Base-by-base conservation (phyloP, 1,140 invertebrate species). In the Scaptomyza montana region DNA sequence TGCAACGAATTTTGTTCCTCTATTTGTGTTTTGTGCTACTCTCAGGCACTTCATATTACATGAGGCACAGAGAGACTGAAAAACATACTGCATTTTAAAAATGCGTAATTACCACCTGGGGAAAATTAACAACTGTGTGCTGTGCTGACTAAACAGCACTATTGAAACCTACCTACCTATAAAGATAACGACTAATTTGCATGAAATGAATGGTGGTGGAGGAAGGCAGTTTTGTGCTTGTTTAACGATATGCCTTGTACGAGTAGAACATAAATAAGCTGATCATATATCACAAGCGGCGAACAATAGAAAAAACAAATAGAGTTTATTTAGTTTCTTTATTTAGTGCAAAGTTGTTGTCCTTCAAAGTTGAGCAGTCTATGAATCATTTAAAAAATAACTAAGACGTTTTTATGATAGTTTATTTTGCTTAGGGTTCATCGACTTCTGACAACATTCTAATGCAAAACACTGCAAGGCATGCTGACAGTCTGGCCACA, bases 61-160 rank as follows among this genome's bases (percentile, higher is more conserved):
- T 73, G 63, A 60, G 25, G 56, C 28, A 46, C 28, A 43, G 49
- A 41, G 59, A 50, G 8, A 59, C 54, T 54, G 5, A 66, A 9
- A 33, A 45, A 51, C 36, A 64, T 56, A 45, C 46, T 73, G 64
- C 70, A 73, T 68, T 73, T 60, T 9, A 56, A 68, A 73, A 73
- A 62, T 69, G 64, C 53, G 39, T 69, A 74, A 74, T 69, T 74
- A 74, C 25, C 65, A 57, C 43, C 71, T 49, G 65, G 71, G 59
- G 71, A 56, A 69, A 57, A 55, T 45, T 46, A 74, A 69, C 71
- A 69, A 56, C 66, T 69, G 33, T 36, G 33, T 36, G 33, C 7
- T 36, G 57, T 16, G 25, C 49, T 30, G 51, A 25, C 46, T 19
- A 19, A 60, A 60, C 43, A 28, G 57, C 45, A 33, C 45, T 39